Conservation (phyloP, 2,888 invertebrate species). For the Latrodectus hesperus region DNA sequence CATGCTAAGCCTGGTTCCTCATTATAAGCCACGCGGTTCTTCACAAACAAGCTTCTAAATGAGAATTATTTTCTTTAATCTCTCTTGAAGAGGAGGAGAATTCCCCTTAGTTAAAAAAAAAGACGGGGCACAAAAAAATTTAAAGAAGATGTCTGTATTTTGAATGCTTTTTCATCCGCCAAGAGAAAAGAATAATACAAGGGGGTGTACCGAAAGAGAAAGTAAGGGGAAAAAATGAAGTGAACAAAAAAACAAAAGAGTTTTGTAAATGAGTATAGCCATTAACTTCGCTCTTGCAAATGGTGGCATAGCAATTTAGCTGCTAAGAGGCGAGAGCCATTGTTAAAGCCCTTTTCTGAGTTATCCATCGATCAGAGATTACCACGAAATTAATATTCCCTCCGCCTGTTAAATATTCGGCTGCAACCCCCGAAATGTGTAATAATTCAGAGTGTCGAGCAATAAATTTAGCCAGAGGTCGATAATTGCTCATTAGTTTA, state of each 20-base stretch:
- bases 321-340: neutral
- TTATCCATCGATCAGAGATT: conserved; percentile 50
- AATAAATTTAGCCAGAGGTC: conserved; percentile 59
- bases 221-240: conserved; percentile 10
- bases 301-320: conserved; percentile 31
- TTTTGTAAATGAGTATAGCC: conserved; percentile 49
- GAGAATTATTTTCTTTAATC: conserved; percentile 37
- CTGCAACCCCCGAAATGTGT: conserved; percentile 30
- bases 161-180: neutral
- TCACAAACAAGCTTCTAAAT: conserved; percentile 30
- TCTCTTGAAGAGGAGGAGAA: conserved; percentile 25
- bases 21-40: conserved; percentile 21
- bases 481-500: conserved; percentile 69
- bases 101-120: too few species aligned
- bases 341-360: conserved; percentile 11
- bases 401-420: conserved; percentile 31
- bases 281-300: conserved; percentile 48
- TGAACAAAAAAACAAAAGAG: neutral
- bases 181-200: conserved; percentile 1
- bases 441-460: conserved; percentile 50
- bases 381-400: conserved; percentile 65
- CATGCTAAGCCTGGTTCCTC: neutral
- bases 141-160: conserved; percentile 45
- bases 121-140: too few species aligned
- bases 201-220: neutral